Evolutionary conservation across 2,113 vertebrate species (phyloP).

Genomic region (Picathartes gymnocephalus): DNA sequence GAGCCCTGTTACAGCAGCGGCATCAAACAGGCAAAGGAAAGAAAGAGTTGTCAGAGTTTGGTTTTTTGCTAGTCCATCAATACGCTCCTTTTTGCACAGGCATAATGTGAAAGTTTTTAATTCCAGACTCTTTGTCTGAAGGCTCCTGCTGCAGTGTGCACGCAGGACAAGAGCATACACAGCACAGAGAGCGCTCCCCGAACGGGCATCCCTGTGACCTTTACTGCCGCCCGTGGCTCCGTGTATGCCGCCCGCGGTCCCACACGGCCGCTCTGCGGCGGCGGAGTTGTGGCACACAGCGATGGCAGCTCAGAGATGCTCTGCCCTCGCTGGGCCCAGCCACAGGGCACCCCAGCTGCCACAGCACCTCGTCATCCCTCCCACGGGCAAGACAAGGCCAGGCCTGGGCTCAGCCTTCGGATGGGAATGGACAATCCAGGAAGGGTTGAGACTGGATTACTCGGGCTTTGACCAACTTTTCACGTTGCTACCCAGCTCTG

Average conservation of each 20-base stretch:
- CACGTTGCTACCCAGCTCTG: background rate
- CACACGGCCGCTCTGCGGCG: background rate
- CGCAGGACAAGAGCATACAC: accelerated
- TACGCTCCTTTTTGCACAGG: background rate
- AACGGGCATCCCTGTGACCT: accelerated
- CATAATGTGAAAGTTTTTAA: background rate
- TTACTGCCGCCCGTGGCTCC: accelerated
- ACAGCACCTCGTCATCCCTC: accelerated
- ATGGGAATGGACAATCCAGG: too few relatives aligned
- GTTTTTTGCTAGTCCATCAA: background rate
- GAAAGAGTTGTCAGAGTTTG: background rate
- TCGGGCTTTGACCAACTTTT: background rate
- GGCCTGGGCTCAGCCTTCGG: background rate
- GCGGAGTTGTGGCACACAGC: background rate
- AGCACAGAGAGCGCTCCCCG: accelerated
- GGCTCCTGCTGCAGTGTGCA: background rate
- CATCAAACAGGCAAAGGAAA: background rate
- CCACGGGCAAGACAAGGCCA: background rate
- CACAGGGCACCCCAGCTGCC: background rate
- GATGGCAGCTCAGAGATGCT: background rate
- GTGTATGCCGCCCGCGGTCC: background rate
- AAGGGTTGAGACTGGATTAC: background rate
- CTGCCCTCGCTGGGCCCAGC: background rate
- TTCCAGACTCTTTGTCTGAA: background rate
- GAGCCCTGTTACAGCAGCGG: accelerated